Base-by-base conservation (phyloP, 2,797 vertebrate genomes). In the Platalea minor region DNA sequence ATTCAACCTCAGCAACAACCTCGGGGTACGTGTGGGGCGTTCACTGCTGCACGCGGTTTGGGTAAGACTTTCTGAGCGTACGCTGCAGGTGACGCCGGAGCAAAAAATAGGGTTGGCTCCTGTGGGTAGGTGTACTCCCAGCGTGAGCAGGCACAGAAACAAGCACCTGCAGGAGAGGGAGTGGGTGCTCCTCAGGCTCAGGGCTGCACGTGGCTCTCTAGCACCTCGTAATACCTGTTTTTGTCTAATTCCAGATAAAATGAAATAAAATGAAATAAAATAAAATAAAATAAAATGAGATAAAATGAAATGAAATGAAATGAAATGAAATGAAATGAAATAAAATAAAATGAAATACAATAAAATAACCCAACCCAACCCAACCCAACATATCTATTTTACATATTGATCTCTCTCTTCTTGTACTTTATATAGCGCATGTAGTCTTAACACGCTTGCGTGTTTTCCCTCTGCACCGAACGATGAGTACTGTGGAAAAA, bases 381-480 rank as follows among this genome's bases (percentile, higher is more conserved):
- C 45, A 23, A 11, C 12, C 41, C 41, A 41, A 13, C 13, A 9
- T 46, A 43, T 11, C 61, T 31, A 5, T 35, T 79, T 59, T 7
- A 51, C 54, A 23, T 10, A 18, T 3, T 7, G 41, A 46, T 45
- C 28, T 35, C n/a, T 25, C 33, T 50, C 39, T 39, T 67, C 28
- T 31, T 11, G 50, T 10, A 3, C 41, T 28, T 37, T 1, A 13
- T 2, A 20, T 1, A 53, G 39, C 3, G 9, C 23, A 5, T 1
- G 45, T 3, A 20, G 26, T 23, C 29, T 35, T 29, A 37, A 13
- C 35, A 7, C 0, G 21, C 17, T 7, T 1, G 3, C 0, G 18
- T 41, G 37, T 26, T 57, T 72, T 54, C 41, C 31, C 60, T 53
- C 10, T 2, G 33, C 48, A 10, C 41, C 1, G 3, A 43, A 12